Base-by-base conservation (phyloP, 2,113 vertebrate species). In the Anguilla rostrata region DNA sequence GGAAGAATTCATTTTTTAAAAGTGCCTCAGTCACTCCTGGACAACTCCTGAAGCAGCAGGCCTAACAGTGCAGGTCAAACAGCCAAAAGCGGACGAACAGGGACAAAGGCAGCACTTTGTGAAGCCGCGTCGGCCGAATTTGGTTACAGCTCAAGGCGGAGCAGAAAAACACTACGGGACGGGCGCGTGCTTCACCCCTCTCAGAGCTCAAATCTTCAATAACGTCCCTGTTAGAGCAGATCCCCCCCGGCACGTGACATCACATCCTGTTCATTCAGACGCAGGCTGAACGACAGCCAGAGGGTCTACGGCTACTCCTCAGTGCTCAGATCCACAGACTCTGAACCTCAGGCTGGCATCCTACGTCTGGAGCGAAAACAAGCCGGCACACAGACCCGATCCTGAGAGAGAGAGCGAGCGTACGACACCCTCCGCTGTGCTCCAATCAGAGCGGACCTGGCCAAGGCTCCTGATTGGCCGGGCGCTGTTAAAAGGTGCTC, bases 341-440 rank as follows among this genome's bases (percentile, higher is more conserved):
- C 71, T 11, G 34, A 34, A 75, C n/a, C 1, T 29, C 66, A 34
- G 66, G 22, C 34, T 75, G 34, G 9, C 34, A 12, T 75, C 34
- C 0, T 75, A n/a, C n/a, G 6, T n/a, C n/a, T 66, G 60, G 60
- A 66, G 20, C 60, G 26, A 6, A 66, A 22, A 66, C 60, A 66
- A 26, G 20, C 20, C 20, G 5, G 26, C 8, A 1, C 20, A 26
- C 20, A 53, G 49, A 53, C 92, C 95, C 93, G 43, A 46, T 6
- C 43, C 43, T 6, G 43, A 46, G 43, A 46, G 43, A 46, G 95
- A 46, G 95, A 89, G 91, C 66, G 90, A 88, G 91, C 12, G 71
- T 56, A 26, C 40, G 22, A 63, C 39, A 12, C 29, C n/a, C 5
- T 20, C 26, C 49, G 83, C 53, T 29, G 3, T 29, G 15, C n/a